These are phyloP conservation scores for Agapostemon virescens DNA, from an alignment of 2,888 invertebrate species.

Conservation along the genomic window DNA sequence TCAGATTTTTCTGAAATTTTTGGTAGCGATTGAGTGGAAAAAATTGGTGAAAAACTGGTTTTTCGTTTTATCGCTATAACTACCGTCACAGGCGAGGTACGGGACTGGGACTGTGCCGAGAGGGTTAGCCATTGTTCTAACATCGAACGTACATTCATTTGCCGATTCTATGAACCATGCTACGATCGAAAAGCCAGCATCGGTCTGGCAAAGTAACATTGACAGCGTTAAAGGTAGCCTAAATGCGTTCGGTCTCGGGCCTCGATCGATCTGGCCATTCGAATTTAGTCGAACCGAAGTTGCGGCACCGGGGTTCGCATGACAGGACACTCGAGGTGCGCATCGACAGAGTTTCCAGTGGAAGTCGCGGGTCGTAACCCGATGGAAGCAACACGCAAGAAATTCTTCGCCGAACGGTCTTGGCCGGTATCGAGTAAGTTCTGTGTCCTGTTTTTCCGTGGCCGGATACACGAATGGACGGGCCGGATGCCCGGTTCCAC, in stretches of 20 bases:
- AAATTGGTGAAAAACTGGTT: too few species aligned
- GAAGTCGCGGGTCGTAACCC: conserved; percentile 33
- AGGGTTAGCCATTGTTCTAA: too few species aligned
- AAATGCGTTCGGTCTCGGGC: background rate
- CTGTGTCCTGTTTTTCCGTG: conserved; percentile 13
- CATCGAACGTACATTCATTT: too few species aligned
- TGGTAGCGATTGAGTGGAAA: too few species aligned
- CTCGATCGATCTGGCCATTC: conserved; percentile 3
- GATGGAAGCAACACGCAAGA: conserved; percentile 36
- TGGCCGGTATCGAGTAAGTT: conserved; percentile 8
- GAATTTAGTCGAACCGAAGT: conserved; percentile 34
- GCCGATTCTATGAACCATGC: too few species aligned
- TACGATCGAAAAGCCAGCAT: too few species aligned
- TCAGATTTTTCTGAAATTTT: too few species aligned
- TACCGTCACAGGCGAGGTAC: too few species aligned
- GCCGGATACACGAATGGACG: conserved; percentile 23
- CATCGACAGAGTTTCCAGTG: conserved; percentile 22
- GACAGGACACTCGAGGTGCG: conserved; percentile 34
- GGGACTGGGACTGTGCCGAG: too few species aligned
- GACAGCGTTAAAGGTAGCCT: background rate
- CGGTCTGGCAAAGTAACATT: background rate
- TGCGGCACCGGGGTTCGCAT: conserved; percentile 14
- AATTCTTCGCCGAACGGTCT: conserved; percentile 18
- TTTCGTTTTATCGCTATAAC: too few species aligned
- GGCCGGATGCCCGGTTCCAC: conserved; percentile 15